Base-by-base conservation (phyloP, 1,140 invertebrate species). In the Brachionus rotundiformis region DNA sequence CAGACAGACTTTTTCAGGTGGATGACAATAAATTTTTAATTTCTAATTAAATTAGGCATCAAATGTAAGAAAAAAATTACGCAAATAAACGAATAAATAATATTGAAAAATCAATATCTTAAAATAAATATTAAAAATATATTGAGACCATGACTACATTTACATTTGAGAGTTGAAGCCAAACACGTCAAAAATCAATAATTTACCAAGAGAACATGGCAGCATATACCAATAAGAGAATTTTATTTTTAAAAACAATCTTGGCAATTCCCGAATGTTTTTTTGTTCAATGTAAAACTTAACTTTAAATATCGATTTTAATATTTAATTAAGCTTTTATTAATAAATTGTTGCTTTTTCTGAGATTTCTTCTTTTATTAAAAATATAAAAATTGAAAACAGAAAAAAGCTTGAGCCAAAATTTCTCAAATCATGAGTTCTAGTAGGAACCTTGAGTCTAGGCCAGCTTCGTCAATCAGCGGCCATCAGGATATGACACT, bases 381-480 rank as follows among this genome's bases (percentile, higher is more conserved):
- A n/a, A n/a, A n/a, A n/a, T n/a, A n/a, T n/a, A n/a, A n/a, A n/a
- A n/a, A n/a, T n/a, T n/a, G n/a, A n/a, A n/a, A n/a, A n/a, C n/a
- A n/a, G n/a, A n/a, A 54, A 54, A 54, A 54, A 54, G 47, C 47
- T 65, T 65, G 61, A 65, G 31, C 25, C 16, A 33, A 65, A 29
- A 31, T 65, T 33, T 31, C 11, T 11, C n/a, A 27, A 27, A 73
- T 3, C 19, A 73, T 73, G 68, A 41, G 19, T 41, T 44, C 68
- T 2, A 41, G 7, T 27, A 73, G 44, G 25, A 44, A 25, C 25
- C 36, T 79, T 25, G 76, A 79, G 25, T 79, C 76, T 10, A 54
- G 76, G 31, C 76, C 76, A 11, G 76, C 47, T 11, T 79, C 76
- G 16, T 79, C 76, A 19, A 63, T 63, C 23, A 79, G 76, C 47